Conservation (phyloP, 2,888 invertebrate genomes). For the Netelia melanura region DNA sequence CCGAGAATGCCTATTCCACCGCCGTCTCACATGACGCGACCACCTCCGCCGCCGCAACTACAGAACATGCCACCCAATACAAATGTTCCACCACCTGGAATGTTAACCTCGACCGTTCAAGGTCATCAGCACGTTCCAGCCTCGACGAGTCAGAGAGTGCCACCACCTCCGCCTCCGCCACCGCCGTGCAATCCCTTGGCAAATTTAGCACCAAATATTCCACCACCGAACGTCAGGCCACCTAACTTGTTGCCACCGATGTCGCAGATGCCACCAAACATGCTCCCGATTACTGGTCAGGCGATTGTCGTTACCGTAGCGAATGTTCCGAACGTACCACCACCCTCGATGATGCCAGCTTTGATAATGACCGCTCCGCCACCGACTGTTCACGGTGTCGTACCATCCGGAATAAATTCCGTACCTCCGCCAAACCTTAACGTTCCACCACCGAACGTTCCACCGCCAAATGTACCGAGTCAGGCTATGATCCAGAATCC, state of each 20-base stretch:
- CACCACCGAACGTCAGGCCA: slow-evolving; percentile 79
- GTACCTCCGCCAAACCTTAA: slow-evolving; percentile 83
- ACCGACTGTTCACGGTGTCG: slow-evolving; percentile 77
- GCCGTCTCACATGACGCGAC: slow-evolving; percentile 72
- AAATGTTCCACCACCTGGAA: slow-evolving; percentile 79
- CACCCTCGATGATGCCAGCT: slow-evolving; percentile 79
- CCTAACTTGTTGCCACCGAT: slow-evolving; percentile 79
- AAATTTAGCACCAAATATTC: slow-evolving; percentile 79
- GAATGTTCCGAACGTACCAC: slow-evolving; percentile 78
- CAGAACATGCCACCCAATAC: slow-evolving; percentile 81
- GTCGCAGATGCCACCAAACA: slow-evolving; percentile 81
- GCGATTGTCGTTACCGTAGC: slow-evolving; percentile 78
- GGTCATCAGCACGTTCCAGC: slow-evolving; percentile 36
- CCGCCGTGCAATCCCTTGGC: slow-evolving; percentile 68
- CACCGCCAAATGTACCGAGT: slow-evolving; percentile 76
- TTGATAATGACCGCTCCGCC: slow-evolving; percentile 80
- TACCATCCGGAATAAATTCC: slow-evolving; percentile 78
- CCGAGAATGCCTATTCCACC: slow-evolving; percentile 77
- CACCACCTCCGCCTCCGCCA: slow-evolving; percentile 67
- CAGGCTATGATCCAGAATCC: slow-evolving; percentile 74
- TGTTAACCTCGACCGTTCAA: slow-evolving; percentile 65
- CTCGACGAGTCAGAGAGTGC: slow-evolving; percentile 19
- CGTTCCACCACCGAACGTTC: slow-evolving; percentile 84
- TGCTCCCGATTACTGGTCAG: slow-evolving; percentile 77
- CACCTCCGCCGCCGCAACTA: slow-evolving; percentile 68